Percentiles rank a stretch among this genome's conserved stretches.
Conservation (phyloP, 2,113 vertebrate genomes). For the human (Homo sapiens) region GRCh38 chr12:112843001-112843500, state of each 20-base stretch:
- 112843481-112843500: not conserved
- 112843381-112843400: not conserved
- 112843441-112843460: not conserved
- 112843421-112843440: not conserved
- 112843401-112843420: not conserved
- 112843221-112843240: not conserved
- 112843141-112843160: not conserved
- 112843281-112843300: conserved; percentile 49
- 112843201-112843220: not conserved
- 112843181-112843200: not conserved
- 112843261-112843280: not conserved
- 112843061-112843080: not conserved
- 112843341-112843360: not conserved
- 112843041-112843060: not conserved
- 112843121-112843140: not conserved
- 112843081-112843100: not conserved
- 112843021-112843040: not conserved
- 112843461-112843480: not conserved
- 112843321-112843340: not conserved
- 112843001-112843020: not conserved
- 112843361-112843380: conserved; percentile 42
- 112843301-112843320: conserved; percentile 18
- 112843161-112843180: not conserved
- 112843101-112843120: not conserved
- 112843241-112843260: conserved; percentile 13